Percentiles rank a stretch among this genome's conserved stretches.
phyloP scores from a whole-genome alignment of 2,797 vertebrate species.

The Galaxias olidus region DNA sequence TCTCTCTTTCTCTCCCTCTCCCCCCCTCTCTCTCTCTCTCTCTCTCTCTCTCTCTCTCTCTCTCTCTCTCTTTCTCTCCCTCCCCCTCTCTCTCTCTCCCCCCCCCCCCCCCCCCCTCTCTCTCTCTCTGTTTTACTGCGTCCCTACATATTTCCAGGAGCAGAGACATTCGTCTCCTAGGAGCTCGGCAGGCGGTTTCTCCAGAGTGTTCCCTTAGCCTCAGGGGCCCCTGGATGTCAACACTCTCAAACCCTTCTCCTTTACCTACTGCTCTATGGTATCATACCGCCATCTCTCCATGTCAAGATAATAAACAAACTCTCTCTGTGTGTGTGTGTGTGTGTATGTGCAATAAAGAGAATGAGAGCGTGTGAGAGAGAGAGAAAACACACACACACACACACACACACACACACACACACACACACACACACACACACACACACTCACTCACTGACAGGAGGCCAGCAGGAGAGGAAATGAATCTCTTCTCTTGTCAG shows the following conservation, averaged over 20 bases:
- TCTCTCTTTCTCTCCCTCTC: background rate
- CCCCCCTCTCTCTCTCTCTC: slow-evolving; percentile 13
- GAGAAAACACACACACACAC: background rate
- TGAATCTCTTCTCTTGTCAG: background rate
- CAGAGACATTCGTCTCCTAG: too few species aligned
- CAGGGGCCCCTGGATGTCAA: too few species aligned
- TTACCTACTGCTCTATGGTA: too few species aligned
- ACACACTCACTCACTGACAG: background rate
- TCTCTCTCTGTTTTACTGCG: too few species aligned
- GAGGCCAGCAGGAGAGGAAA: background rate
- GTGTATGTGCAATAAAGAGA: slow-evolving; percentile 5
- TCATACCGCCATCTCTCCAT: too few species aligned
- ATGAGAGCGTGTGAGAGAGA: too few species aligned
- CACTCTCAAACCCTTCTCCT: too few species aligned
- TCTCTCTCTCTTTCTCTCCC: slow-evolving; percentile 45
- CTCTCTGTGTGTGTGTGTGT: too few species aligned
- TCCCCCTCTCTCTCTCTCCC: slow-evolving; percentile 8
- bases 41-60: slow-evolving; percentile 10
- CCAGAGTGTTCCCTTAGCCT: too few species aligned
- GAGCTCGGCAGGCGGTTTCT: too few species aligned
- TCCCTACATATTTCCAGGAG: too few species aligned
- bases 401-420: background rate
- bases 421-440: background rate
- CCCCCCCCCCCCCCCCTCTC: slow-evolving; percentile 5
- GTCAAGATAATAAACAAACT: too few species aligned